Evolutionary conservation across 2,888 invertebrate genomes (phyloP), one percentile per base, ranked within the genome.

Genomic region (Piscicola geometra): DNA sequence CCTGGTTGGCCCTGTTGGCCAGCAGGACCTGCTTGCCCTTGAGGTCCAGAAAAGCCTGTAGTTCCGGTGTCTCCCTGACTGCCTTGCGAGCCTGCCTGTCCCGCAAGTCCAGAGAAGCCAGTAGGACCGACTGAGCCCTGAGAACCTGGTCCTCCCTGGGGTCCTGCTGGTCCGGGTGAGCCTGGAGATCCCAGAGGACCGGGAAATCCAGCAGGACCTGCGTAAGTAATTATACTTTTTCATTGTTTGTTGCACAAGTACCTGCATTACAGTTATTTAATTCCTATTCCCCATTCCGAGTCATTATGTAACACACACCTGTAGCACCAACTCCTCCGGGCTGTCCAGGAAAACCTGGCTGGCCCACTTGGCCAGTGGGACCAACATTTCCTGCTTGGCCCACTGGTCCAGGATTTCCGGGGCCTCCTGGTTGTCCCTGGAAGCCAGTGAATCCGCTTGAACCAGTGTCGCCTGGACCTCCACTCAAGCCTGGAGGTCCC

Each of bases 1-100:
- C 93, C 93, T 1, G 90, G 88, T 82, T 89, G 32, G 0, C 78
- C 78, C 3, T 35, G 25, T 21, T 33, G 56, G 41, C 79, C 79
- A 30, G 35, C 25, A 28, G 33, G 75, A 36, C 75, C 75, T n/a
- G 41, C 21, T 66, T 64, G 75, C 35, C 75, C 75, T 50, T 32
- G 52, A 72, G 41, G 32, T 56, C 71, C 71, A 3, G 41, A 28
- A 9, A 35, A 28, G 5, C 71, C 71, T 15, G 71, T 35, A 71
- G 71, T 12, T 21, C 71, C 71, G 15, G 67, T 21, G 50, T 67
- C 77, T 77, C 79, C 79, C 25, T 77, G 21, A 33, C 35, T 30
- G 71, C 77, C 77, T 52, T 60, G 64, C 36, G 33, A 25, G 25
- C 77, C 78, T 52, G 28, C n/a, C 5, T 25, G 33, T 28, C 73